Evolutionary conservation across 2,888 invertebrate genomes (phyloP).

Genomic region (Cenopis cana): DNA sequence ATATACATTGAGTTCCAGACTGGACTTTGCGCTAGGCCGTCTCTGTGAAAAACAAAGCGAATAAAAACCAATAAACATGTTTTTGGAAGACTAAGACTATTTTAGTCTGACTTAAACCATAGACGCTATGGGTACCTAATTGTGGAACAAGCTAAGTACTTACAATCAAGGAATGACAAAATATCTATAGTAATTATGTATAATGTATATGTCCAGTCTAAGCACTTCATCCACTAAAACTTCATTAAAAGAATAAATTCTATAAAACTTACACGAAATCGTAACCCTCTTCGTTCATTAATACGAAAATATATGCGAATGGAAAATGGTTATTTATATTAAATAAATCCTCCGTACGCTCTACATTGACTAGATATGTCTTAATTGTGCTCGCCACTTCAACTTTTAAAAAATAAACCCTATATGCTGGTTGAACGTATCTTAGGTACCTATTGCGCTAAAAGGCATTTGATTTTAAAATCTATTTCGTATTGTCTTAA

Average conservation of each 20-base stretch:
- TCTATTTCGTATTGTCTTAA: slow-evolving; percentile 84
- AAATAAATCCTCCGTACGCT: slow-evolving; percentile 68
- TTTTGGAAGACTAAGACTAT: slow-evolving; percentile 41
- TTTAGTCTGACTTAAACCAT: slow-evolving; percentile 23
- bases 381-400: slow-evolving; percentile 75
- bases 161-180: slow-evolving; percentile 18
- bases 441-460: slow-evolving; percentile 77
- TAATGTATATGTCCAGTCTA: slow-evolving; percentile 27
- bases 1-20: slow-evolving; percentile 41
- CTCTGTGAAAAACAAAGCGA: slow-evolving; percentile 10
- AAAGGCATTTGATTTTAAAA: slow-evolving; percentile 77
- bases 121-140: background rate
- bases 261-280: slow-evolving; percentile 49
- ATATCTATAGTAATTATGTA: slow-evolving; percentile 1
- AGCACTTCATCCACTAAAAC: slow-evolving; percentile 27
- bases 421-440: slow-evolving; percentile 76
- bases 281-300: slow-evolving; percentile 53
- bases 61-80: background rate
- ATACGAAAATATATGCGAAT: slow-evolving; percentile 79
- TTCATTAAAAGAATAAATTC: slow-evolving; percentile 42
- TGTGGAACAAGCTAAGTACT: slow-evolving; percentile 20
- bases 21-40: slow-evolving; percentile 42
- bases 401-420: slow-evolving; percentile 77
- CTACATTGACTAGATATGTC: slow-evolving; percentile 85
- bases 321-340: slow-evolving; percentile 68